Conservation (phyloP, 2,113 vertebrate species). For the Piaya cayana region DNA sequence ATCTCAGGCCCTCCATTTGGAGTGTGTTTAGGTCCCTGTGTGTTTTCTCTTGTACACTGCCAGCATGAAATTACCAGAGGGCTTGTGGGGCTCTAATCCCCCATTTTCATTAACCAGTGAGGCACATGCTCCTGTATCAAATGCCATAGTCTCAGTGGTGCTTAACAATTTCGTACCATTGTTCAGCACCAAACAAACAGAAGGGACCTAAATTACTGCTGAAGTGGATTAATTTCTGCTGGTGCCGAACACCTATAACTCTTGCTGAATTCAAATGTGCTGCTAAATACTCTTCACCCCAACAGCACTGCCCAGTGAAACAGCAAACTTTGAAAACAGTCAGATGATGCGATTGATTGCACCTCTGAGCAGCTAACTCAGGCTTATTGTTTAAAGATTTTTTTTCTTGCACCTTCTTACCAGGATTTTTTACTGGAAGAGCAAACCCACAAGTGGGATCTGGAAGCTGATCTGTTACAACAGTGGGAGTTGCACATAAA, state of each 20-base stretch:
- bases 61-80: constrained; percentile 39
- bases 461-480: neutral
- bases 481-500: neutral
- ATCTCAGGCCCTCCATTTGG: neutral
- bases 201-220: constrained; percentile 44
- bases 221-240: constrained; percentile 35
- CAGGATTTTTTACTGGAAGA: neutral
- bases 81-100: constrained; percentile 16
- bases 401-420: neutral
- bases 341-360: neutral
- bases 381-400: neutral
- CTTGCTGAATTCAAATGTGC: constrained; percentile 10
- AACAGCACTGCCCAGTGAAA: neutral
- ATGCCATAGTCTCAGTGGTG: neutral
- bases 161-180: constrained; percentile 41
- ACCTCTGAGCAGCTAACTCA: neutral
- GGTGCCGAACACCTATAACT: neutral
- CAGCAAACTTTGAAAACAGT: neutral
- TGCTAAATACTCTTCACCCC: neutral
- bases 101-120: neutral
- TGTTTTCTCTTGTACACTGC: neutral
- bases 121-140: neutral
- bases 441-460: neutral
- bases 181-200: constrained; percentile 51
- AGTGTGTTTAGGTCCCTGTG: neutral